A percentile compares a stretch with the other conserved stretches of the same genome.
Evolutionary conservation across 2,888 invertebrate species (phyloP).

Genomic region (Trileptium ribeirensis): DNA sequence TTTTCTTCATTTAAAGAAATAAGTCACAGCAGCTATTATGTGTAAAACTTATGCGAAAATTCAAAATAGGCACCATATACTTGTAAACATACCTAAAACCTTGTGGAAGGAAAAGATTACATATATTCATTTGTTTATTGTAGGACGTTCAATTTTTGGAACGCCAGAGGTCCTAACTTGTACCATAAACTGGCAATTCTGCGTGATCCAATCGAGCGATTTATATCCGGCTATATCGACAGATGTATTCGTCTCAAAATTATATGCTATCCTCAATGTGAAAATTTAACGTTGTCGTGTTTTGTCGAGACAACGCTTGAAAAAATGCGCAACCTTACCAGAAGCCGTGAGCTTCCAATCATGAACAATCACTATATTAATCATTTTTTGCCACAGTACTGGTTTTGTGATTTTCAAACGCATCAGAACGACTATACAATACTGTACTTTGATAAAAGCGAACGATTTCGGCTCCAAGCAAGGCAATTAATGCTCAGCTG

Average conservation of each 20-base stretch:
- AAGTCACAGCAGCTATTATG: no score
- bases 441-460: neutral
- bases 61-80: no score
- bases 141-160: no score
- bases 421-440: neutral
- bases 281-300: neutral
- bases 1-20: no score
- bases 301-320: neutral
- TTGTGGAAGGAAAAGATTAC: no score
- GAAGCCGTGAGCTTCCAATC: neutral
- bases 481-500: neutral
- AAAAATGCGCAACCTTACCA: neutral
- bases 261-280: neutral
- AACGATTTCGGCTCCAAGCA: neutral
- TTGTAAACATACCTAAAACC: no score
- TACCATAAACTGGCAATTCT: neutral
- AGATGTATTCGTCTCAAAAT: neutral
- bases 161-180: no score
- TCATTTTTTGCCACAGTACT: neutral
- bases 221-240: neutral
- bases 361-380: neutral
- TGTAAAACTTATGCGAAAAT: no score
- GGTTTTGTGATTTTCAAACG: neutral
- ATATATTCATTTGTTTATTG: no score
- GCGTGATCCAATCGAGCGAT: neutral